Evolutionary conservation across 2,797 vertebrate species (phyloP), one percentile per base, ranked within the genome.

Genomic region (Enteromius trimaculatus): DNA sequence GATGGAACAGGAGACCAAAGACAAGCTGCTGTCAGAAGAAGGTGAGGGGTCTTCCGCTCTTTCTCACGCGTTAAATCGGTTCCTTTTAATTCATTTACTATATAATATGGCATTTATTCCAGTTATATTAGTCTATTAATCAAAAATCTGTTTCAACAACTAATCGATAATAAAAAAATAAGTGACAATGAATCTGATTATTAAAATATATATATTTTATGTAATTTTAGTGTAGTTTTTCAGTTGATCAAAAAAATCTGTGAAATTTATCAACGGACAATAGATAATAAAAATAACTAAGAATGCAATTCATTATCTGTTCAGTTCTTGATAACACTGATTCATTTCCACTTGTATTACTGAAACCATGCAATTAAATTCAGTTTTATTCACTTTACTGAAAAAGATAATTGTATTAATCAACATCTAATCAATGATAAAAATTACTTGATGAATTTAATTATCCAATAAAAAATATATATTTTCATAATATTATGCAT

Each of bases 1-100:
- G 92, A 99, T 99, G 97, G 97, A 99, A 89, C 92, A 95, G 79
- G 98, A 99, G 90, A 96, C 97, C 86, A 95, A 86, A 79, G 96
- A 98, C 78, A 97, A 96, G 74, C 94, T 92, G 86, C 94, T 99
- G 78, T 96, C 97, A 0, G 97, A 98, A 66, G 97, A 98, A 78
- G 96, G 98, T 99, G 94, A 91, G 97, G 85, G 7, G 0, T 39
- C 37, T 9, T 9, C 37, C 6, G 6, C 34, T 37, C 37, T 37
- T 37, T 37, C 39, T 39, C 39, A 9, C 39, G 2, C 39, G 37
- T 1, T 39, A 34, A 51, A 51, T 51, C 17, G 19, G 19, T 51
- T 14, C 13, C 13, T 47, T 47, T 47, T 14, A 51, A 51, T 19
- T 19, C 2, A 19, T 6, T 7, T 19, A 6, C 17, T 51, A 51